Conservation (phyloP, 1,140 invertebrate species). For the Drosophila dunni region DNA sequence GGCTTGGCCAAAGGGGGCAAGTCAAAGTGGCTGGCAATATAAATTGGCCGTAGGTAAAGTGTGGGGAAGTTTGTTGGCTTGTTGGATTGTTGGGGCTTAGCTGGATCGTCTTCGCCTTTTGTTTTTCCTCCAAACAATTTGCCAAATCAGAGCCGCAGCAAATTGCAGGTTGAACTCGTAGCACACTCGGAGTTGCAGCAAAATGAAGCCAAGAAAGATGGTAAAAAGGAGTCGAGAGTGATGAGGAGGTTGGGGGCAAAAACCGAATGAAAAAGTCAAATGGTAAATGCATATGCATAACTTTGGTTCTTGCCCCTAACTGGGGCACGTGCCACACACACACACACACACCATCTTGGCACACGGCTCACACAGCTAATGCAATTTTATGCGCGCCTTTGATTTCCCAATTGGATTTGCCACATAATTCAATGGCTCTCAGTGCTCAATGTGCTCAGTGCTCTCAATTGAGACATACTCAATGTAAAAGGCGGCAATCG, state of each 20-base stretch:
- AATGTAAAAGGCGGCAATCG: constrained; percentile 27
- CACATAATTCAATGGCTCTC: constrained; percentile 35
- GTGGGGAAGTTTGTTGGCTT: constrained; percentile 15
- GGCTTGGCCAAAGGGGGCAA: constrained; percentile 1
- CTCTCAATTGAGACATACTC: constrained; percentile 30
- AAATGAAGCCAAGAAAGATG: constrained; percentile 1
- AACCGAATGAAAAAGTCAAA: constrained; percentile 3
- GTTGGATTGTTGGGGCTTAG: constrained; percentile 60
- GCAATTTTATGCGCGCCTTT: constrained; percentile 58
- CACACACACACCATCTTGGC: background rate
- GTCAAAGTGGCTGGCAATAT: constrained; percentile 64
- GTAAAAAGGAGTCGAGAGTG: background rate
- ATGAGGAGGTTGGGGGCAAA: background rate
- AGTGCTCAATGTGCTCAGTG: background rate
- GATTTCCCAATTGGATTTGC: constrained; percentile 60
- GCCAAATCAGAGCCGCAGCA: constrained; percentile 62
- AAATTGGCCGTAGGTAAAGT: constrained; percentile 60
- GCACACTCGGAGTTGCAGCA: constrained; percentile 13
- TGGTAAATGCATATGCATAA: constrained; percentile 74
- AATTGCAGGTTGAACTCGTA: constrained; percentile 58
- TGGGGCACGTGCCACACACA: constrained; percentile 23
- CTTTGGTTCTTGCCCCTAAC: constrained; percentile 28
- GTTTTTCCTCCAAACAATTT: constrained; percentile 75
- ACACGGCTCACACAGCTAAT: constrained; percentile 26
- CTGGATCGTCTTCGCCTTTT: constrained; percentile 56